phyloP scores from a whole-genome alignment of 2,888 invertebrate species.

The Coleophora deauratella region DNA sequence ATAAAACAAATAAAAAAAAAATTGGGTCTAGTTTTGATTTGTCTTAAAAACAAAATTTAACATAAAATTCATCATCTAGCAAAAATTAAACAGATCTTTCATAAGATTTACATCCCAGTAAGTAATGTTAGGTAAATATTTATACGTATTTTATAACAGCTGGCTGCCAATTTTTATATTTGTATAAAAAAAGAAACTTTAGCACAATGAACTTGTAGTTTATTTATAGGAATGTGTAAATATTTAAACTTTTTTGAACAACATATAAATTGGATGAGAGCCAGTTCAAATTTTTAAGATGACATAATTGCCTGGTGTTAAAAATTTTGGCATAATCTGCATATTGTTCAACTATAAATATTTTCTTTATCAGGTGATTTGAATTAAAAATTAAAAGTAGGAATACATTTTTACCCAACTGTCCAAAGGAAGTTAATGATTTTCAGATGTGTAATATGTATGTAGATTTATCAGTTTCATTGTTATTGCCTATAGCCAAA shows the following conservation, averaged over 20 bases:
- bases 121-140: constrained; percentile 8
- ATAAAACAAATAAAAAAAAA: no score
- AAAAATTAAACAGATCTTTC: background rate
- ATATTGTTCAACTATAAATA: no score
- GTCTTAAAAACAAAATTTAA: no score
- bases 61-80: no score
- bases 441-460: no score
- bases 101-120: constrained; percentile 12
- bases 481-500: background rate
- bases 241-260: no score
- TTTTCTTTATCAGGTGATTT: no score
- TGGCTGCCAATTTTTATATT: background rate
- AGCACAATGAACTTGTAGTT: constrained; percentile 1
- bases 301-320: background rate
- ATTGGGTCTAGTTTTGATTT: no score
- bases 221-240: background rate
- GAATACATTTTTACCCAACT: background rate
- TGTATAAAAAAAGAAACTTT: background rate
- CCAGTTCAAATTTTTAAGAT: background rate
- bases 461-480: no score
- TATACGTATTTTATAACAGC: no score
- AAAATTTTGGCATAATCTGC: background rate
- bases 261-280: background rate
- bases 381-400: no score
- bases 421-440: no score